Evolutionary conservation across 2,797 vertebrate genomes (phyloP).

Genomic region (Otolemur crassicaudatus): DNA sequence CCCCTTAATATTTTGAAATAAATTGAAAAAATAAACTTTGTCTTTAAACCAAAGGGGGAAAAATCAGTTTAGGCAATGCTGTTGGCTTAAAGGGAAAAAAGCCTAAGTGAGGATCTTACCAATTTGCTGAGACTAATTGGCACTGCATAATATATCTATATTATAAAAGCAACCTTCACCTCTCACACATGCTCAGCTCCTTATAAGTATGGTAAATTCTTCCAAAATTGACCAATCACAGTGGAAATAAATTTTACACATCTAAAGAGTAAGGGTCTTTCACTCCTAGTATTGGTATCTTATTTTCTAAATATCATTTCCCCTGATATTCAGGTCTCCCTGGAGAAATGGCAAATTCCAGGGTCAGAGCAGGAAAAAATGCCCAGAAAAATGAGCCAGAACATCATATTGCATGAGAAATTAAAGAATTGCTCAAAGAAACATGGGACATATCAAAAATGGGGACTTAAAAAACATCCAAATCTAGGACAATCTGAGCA

Average conservation of each 20-base stretch:
- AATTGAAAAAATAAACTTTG: too few species aligned
- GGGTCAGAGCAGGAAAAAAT: not conserved
- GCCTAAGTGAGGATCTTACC: not conserved
- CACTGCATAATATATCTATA: not conserved
- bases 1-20: too few species aligned
- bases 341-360: not conserved
- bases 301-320: not conserved
- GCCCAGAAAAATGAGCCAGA: not conserved
- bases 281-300: not conserved
- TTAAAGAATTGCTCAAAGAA: not conserved
- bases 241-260: not conserved
- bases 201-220: not conserved
- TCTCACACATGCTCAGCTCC: not conserved
- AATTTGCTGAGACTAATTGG: not conserved
- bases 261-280: not conserved
- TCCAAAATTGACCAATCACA: not conserved
- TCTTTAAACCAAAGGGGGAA: too few species aligned
- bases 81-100: not conserved
- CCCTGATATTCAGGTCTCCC: not conserved
- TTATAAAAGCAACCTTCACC: not conserved
- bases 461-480: not conserved
- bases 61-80: not conserved
- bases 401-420: not conserved
- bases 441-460: not conserved
- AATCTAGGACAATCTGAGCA: not conserved